Evolutionary conservation across 2,888 invertebrate genomes (phyloP).

Genomic region (Phasia obesa): DNA sequence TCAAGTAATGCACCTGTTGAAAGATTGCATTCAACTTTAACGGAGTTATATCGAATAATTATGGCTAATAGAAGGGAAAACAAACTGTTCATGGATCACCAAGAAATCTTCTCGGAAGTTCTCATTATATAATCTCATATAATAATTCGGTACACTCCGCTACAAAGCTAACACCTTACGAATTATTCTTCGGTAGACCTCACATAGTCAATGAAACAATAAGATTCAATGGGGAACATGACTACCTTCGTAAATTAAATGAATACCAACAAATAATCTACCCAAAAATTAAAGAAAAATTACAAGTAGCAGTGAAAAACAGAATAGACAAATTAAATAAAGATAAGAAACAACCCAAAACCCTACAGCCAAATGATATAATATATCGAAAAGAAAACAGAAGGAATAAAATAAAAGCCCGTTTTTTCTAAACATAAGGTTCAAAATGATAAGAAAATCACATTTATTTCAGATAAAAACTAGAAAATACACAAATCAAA

Average conservation of each 20-base stretch:
- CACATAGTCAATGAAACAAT: constrained; percentile 47
- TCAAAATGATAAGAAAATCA: constrained; percentile 43
- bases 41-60: too few relatives aligned
- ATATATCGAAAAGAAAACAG: constrained; percentile 45
- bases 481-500: constrained; percentile 66
- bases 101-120: constrained; percentile 63
- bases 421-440: constrained; percentile 54
- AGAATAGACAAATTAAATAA: constrained; percentile 59
- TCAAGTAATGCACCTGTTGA: too few relatives aligned
- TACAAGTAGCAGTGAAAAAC: constrained; percentile 13
- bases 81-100: too few relatives aligned
- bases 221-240: constrained; percentile 8
- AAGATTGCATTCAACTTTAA: too few relatives aligned
- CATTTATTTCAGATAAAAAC: constrained; percentile 52
- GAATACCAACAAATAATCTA: constrained; percentile 49
- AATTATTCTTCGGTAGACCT: constrained; percentile 53
- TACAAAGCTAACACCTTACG: constrained; percentile 29
- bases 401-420: constrained; percentile 23
- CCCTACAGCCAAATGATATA: constrained; percentile 6
- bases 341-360: constrained; percentile 29
- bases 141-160: constrained; percentile 39
- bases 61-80: too few relatives aligned
- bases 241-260: constrained; percentile 21
- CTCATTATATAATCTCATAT: constrained; percentile 40
- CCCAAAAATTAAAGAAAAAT: constrained; percentile 38